Conservation (phyloP, 2,888 invertebrate species). For the Lymantria dispar region DNA sequence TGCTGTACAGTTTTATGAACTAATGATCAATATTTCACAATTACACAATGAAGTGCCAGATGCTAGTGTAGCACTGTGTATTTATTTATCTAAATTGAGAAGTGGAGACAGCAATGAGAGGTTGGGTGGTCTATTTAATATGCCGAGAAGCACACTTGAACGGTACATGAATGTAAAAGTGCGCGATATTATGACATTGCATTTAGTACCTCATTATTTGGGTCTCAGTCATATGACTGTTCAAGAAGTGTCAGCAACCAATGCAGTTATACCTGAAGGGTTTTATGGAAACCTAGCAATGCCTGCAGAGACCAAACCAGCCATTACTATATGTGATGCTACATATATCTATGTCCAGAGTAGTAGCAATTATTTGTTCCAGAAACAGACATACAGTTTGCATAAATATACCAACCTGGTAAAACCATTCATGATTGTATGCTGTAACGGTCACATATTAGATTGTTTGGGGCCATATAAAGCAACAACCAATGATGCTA, state of each 20-base stretch:
- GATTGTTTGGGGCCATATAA: constrained; percentile 5
- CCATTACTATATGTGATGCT: neutral
- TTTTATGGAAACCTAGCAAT: constrained; percentile 4
- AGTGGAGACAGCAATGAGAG: constrained; percentile 2
- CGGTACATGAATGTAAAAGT: constrained; percentile 2
- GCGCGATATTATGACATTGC: constrained; percentile 1
- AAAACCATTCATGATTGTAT: constrained; percentile 28
- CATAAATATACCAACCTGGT: constrained; percentile 26
- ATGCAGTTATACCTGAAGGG: constrained; percentile 7
- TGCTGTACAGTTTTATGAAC: constrained; percentile 3
- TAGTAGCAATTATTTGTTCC: constrained; percentile 14
- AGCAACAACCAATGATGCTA: constrained; percentile 2
- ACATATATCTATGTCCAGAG: constrained; percentile 1
- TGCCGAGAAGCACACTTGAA: constrained; percentile 5
- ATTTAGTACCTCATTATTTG: constrained; percentile 2
- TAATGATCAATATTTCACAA: constrained; percentile 5
- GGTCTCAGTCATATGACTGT: constrained; percentile 10
- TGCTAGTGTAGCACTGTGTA: neutral
- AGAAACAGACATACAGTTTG: constrained; percentile 20
- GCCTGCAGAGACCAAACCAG: neutral
- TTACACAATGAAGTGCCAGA: neutral
- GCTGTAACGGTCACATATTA: constrained; percentile 19
- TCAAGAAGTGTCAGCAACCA: constrained; percentile 8
- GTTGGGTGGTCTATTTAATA: neutral
- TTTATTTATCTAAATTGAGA: constrained; percentile 1